Percentiles rank a stretch among this genome's conserved stretches.
Evolutionary conservation across 2,113 vertebrate species (phyloP).

Genomic region (Amazona vittata): DNA sequence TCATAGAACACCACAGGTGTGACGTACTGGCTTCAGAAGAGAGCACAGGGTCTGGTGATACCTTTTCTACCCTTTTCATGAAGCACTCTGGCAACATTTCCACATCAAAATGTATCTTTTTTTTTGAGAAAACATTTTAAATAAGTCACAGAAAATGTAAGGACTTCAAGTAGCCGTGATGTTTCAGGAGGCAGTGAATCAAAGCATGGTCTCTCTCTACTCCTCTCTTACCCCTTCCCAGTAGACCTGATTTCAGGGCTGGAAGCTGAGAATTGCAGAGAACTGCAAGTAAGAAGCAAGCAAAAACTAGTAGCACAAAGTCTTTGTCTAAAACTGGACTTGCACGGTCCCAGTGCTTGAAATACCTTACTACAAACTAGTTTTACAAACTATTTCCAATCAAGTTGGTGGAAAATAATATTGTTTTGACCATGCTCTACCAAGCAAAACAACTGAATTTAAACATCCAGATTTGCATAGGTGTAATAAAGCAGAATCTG

Average conservation of each 20-base stretch:
- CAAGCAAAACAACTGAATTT: not conserved
- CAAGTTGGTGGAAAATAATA: not conserved
- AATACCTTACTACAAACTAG: not conserved
- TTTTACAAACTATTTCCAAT: not conserved
- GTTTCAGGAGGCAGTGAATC: slow-evolving; percentile 28
- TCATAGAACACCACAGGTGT: not conserved
- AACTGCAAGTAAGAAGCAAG: not conserved
- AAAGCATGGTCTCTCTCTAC: not conserved
- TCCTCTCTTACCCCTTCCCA: not conserved
- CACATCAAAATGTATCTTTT: slow-evolving; percentile 24
- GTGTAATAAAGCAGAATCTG: not conserved
- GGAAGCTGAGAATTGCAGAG: not conserved
- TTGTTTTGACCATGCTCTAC: not conserved
- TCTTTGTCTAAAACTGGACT: not conserved
- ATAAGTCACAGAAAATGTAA: slow-evolving; percentile 41
- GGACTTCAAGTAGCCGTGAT: slow-evolving; percentile 6
- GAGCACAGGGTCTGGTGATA: not conserved
- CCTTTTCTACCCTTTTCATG: not conserved
- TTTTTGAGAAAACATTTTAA: slow-evolving; percentile 12
- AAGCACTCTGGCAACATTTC: not conserved
- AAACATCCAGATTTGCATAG: not conserved
- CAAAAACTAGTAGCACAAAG: not conserved
- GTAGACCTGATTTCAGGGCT: not conserved
- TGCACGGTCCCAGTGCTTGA: not conserved
- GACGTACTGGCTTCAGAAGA: not conserved